Evolutionary conservation across 2,888 invertebrate genomes (phyloP).

Genomic region (Lasioglossum zephyrum): DNA sequence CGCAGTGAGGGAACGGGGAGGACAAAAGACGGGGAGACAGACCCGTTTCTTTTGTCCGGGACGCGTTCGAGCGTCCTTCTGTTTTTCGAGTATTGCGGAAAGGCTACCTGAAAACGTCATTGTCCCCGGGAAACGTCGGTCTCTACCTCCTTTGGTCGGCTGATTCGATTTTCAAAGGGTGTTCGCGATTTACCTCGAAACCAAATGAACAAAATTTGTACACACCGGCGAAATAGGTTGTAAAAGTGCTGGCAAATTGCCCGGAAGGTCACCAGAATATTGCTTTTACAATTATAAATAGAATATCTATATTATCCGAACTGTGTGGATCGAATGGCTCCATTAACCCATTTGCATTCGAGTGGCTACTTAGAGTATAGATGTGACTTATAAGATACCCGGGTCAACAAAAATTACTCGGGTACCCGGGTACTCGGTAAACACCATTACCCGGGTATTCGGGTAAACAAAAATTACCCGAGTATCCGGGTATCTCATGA

Average conservation of each 20-base stretch:
- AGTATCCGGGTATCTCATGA: no score
- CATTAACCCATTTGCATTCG: no score
- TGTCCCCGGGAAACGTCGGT: not conserved
- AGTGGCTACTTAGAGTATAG: no score
- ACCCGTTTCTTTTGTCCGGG: constrained; percentile 48
- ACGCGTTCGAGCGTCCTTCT: constrained; percentile 55
- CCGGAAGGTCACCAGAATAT: not conserved
- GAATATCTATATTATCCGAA: not conserved
- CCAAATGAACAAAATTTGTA: not conserved
- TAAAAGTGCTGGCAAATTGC: not conserved
- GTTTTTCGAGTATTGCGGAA: constrained; percentile 48
- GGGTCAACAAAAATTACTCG: no score
- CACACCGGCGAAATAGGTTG: not conserved
- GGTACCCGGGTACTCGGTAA: no score
- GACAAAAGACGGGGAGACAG: not conserved
- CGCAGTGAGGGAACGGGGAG: not conserved
- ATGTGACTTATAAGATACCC: no score
- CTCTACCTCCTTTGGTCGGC: not conserved
- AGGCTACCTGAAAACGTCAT: constrained; percentile 43
- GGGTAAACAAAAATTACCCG: no score
- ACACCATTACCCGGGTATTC: no score
- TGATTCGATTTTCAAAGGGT: constrained; percentile 5
- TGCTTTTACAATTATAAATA: not conserved
- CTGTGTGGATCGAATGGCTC: not conserved
- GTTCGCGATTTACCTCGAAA: not conserved